Percentiles rank a stretch among this genome's conserved stretches.
Conservation (phyloP, 1,140 invertebrate species). For the Aphelenchoides fujianensis region DNA sequence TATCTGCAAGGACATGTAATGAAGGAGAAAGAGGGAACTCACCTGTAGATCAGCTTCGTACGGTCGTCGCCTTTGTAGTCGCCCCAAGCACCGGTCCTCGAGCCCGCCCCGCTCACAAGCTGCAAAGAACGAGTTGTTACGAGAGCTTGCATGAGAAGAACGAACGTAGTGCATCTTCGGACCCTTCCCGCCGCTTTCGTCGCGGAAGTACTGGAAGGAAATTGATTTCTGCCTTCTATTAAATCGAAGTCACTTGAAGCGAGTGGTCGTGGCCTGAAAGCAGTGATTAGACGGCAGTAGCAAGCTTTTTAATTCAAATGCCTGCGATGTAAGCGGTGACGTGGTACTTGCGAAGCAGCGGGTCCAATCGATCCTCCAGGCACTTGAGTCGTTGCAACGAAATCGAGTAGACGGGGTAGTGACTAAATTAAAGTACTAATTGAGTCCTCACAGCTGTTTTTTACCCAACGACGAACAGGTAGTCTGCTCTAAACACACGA, state of each 20-base stretch:
- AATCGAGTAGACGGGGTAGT: constrained; percentile 66
- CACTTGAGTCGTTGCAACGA: constrained; percentile 65
- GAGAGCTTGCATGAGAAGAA: no score
- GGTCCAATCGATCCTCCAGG: constrained; percentile 63
- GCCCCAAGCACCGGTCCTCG: constrained; percentile 30
- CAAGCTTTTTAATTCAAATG: neutral
- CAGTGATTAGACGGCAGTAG: neutral
- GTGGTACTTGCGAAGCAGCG: constrained; percentile 64
- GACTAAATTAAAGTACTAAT: no score
- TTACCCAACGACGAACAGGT: constrained; percentile 66
- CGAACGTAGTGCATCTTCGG: constrained; percentile 44
- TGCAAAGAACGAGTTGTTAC: no score
- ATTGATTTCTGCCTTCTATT: no score
- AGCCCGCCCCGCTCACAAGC: constrained; percentile 42
- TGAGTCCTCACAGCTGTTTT: no score
- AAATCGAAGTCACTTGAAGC: constrained; percentile 31
- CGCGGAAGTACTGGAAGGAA: neutral
- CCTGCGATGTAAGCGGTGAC: constrained; percentile 66
- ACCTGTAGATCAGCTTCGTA: constrained; percentile 7
- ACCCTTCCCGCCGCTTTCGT: neutral
- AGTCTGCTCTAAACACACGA: constrained; percentile 64
- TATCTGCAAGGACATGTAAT: neutral
- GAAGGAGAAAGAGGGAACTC: neutral
- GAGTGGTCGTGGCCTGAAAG: constrained; percentile 66
- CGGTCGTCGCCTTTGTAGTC: neutral